Evolutionary conservation across 2,797 vertebrate species (phyloP).

Genomic region (Hyperoplus lanceolatus): DNA sequence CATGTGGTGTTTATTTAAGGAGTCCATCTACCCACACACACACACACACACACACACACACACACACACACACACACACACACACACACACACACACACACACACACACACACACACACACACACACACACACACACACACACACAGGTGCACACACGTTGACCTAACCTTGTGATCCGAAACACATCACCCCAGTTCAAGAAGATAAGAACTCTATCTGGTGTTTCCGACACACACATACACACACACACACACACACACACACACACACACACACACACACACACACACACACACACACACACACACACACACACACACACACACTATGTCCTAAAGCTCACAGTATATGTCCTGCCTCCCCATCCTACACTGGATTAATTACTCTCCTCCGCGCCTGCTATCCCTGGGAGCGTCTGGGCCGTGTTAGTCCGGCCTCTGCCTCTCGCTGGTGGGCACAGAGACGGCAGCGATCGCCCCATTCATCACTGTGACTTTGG

Average conservation of each 20-base stretch:
- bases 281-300: constrained; percentile 33
- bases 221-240: constrained; percentile 39
- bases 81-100: constrained; percentile 8
- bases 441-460: constrained; percentile 83
- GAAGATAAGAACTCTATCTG: constrained; percentile 46
- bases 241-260: constrained; percentile 3
- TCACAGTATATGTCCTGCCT: constrained; percentile 67
- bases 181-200: constrained; percentile 58
- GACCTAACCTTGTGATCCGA: constrained; percentile 67
- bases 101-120: constrained; percentile 9
- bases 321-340: constrained; percentile 51
- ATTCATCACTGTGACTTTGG: constrained; percentile 87
- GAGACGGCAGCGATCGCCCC: constrained; percentile 78
- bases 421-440: constrained; percentile 74
- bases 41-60: constrained; percentile 33
- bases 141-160: constrained; percentile 6
- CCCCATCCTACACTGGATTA: constrained; percentile 83
- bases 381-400: constrained; percentile 84
- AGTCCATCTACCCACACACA: constrained; percentile 74
- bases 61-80: constrained; percentile 18
- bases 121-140: constrained; percentile 17
- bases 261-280: constrained; percentile 11
- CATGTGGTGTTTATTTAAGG: constrained; percentile 88
- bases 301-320: constrained; percentile 26
- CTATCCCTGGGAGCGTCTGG: constrained; percentile 83